Evolutionary conservation across 2,888 invertebrate species (phyloP), one percentile per base, ranked within the genome.

Genomic region (Nycteola revayana): DNA sequence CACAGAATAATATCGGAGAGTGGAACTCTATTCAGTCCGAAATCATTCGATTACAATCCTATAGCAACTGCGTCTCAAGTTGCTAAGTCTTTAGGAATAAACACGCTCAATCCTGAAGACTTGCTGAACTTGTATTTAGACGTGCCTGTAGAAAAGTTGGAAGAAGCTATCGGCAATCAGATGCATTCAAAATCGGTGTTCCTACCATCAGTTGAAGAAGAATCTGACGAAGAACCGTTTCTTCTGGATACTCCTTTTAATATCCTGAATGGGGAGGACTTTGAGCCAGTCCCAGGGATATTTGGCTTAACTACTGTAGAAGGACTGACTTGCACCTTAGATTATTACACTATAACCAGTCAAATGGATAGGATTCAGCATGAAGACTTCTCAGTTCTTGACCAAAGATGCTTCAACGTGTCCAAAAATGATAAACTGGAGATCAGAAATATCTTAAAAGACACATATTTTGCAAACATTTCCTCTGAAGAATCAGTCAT

Each of bases 301-400:
- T 75, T 90, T 45, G 91, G 92, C 0, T 64, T 90, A 0, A 90
- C 87, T 30, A 89, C 90, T 0, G 89, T 86, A 0, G 92, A 92
- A 66, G 91, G 91, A 0, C 45, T 91, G 0, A 76, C 85, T 0
- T 76, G 79, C 27, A 87, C 81, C 37, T 57, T 84, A 10, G 83
- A 86, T 32, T 82, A 79, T 32, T 65, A 77, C 20, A 82, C 84
- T 0, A 73, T 85, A 0, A 82, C 79, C 0, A 80, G 81, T 39
- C 77, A 79, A 51, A 76, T 80, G 63, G 75, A 85, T 9, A 59
- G 85, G 43, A 75, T 85, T 0, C 61, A 67, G 22, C 74, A 84
- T 22, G 81, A 80, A 48, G 83, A 88, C 28, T 75, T 65, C 22
- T 70, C 81, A 6, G 77, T 73, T 0, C 41, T 83, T 1, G 77